Conservation (phyloP, 2,113 vertebrate species). For the Chloropsis cyanopogon region DNA sequence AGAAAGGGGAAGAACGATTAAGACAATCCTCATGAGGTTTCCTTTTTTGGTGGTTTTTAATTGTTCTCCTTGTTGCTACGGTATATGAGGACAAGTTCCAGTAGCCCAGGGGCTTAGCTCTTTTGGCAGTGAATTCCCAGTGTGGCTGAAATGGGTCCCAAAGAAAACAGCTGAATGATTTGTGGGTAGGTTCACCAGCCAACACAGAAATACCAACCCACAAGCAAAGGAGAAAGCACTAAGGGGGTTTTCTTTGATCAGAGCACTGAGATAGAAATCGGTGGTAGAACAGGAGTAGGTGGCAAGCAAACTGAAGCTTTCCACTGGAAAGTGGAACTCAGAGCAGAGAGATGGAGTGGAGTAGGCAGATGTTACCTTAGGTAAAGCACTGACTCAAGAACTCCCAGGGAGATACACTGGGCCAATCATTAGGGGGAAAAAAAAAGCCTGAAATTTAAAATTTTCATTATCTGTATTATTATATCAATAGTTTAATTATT, state of each 20-base stretch:
- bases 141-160: slow-evolving; percentile 1
- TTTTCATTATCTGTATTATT: background rate
- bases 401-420: background rate
- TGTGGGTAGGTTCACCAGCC: background rate
- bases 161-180: slow-evolving; percentile 22
- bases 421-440: background rate
- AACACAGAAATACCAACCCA: background rate
- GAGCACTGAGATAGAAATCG: background rate
- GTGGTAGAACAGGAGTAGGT: background rate
- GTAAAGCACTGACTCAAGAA: background rate
- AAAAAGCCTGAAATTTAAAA: background rate
- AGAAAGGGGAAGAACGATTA: background rate
- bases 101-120: background rate
- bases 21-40: background rate
- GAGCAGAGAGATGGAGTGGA: background rate
- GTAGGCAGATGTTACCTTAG: background rate
- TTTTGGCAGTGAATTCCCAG: background rate
- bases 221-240: background rate
- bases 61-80: background rate
- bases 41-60: background rate
- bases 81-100: background rate
- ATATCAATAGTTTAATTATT: background rate
- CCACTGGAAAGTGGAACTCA: background rate
- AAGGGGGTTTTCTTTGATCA: background rate
- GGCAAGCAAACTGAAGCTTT: background rate